Evolutionary conservation across 2,888 invertebrate genomes (phyloP).

Genomic region (Caenorhabditis imperialis): DNA sequence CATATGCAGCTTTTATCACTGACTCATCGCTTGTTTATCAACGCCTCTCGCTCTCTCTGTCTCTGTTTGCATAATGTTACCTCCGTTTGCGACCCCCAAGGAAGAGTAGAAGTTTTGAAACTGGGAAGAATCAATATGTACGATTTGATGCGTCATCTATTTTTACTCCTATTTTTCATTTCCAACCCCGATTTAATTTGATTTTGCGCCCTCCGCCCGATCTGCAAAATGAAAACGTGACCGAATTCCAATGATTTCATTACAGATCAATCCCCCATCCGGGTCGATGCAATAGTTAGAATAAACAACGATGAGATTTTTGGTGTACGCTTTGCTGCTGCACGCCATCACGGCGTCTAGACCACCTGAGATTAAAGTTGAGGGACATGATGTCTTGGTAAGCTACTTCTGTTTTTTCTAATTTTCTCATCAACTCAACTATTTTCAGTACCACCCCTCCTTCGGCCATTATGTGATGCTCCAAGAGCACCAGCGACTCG

Average conservation of each 20-base stretch:
- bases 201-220: conserved; percentile 3
- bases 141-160: too few species aligned
- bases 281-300: conserved; percentile 9
- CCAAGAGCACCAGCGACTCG: conserved; percentile 26
- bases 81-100: too few species aligned
- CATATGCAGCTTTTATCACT: too few species aligned
- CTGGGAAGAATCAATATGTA: too few species aligned
- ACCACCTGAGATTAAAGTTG: conserved; percentile 29
- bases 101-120: too few species aligned
- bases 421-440: neutral
- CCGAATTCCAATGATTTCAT: conserved; percentile 3
- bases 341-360: conserved; percentile 1
- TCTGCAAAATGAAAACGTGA: conserved; percentile 17
- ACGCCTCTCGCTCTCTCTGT: conserved; percentile 7
- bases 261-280: conserved; percentile 17
- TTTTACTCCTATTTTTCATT: neutral
- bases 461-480: conserved; percentile 54
- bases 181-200: too few species aligned
- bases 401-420: neutral
- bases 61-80: conserved; percentile 47
- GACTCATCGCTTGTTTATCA: conserved; percentile 40
- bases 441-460: conserved; percentile 35
- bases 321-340: conserved; percentile 2
- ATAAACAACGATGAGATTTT: conserved; percentile 9
- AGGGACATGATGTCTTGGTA: conserved; percentile 12